Evolutionary conservation across 2,888 invertebrate species (phyloP).

Genomic region (Chymomyza fuscimana): DNA sequence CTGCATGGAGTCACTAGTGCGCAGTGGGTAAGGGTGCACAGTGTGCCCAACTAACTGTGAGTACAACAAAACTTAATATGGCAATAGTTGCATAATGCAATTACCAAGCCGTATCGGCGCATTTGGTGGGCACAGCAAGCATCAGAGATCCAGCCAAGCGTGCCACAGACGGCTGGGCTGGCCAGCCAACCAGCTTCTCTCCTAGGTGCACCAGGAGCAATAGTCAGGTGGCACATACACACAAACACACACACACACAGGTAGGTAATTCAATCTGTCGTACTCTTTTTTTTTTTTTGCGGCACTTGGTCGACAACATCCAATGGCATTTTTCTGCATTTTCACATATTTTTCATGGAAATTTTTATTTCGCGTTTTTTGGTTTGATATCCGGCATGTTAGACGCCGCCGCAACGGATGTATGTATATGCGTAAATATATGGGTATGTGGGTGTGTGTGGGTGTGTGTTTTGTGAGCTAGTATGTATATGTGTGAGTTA

Average conservation of each 20-base stretch:
- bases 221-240: constrained; percentile 7
- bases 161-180: neutral
- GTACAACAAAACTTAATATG: constrained; percentile 64
- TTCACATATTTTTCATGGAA: constrained; percentile 63
- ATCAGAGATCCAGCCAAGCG: constrained; percentile 38
- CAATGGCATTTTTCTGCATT: constrained; percentile 58
- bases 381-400: constrained; percentile 32
- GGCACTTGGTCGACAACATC: constrained; percentile 8
- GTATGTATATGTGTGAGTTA: neutral
- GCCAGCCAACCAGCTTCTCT: neutral
- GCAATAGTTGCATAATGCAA: constrained; percentile 74
- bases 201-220: constrained; percentile 13
- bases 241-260: constrained; percentile 5
- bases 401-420: constrained; percentile 39
- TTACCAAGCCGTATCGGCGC: constrained; percentile 59
- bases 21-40: neutral
- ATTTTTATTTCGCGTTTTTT: constrained; percentile 46
- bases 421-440: constrained; percentile 9
- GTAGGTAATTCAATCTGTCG: constrained; percentile 70
- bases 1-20: neutral
- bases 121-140: constrained; percentile 12
- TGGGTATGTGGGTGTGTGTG: constrained; percentile 22
- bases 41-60: constrained; percentile 43
- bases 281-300: constrained; percentile 53
- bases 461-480: constrained; percentile 27